A percentile compares a stretch with the other conserved stretches of the same genome.
Evolutionary conservation across 2,113 vertebrate genomes (phyloP).

Genomic region (Uropsilus gracilis): DNA sequence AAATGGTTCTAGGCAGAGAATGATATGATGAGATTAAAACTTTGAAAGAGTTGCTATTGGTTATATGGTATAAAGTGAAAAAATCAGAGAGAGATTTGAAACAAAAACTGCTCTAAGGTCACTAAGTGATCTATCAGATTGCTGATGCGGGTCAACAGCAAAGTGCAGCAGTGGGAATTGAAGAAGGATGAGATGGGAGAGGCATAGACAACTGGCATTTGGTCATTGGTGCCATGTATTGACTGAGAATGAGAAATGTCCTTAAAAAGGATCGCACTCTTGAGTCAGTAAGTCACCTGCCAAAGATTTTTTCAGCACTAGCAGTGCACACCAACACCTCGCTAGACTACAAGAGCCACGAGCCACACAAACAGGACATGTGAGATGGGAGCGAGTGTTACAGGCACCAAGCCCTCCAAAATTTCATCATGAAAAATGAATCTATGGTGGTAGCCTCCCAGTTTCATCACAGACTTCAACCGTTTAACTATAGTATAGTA

Average conservation of each 20-base stretch:
- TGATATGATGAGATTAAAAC: neutral
- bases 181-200: neutral
- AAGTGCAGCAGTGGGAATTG: neutral
- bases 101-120: neutral
- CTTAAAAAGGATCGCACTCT: neutral
- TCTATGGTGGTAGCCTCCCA: neutral
- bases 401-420: neutral
- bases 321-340: neutral
- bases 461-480: neutral
- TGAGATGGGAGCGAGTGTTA: neutral
- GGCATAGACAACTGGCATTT: neutral
- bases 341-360: neutral
- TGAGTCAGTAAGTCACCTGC: neutral
- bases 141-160: neutral
- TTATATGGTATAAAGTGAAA: neutral
- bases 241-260: neutral
- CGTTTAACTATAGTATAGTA: neutral
- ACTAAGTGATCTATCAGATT: neutral
- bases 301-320: neutral
- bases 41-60: neutral
- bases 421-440: neutral
- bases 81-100: neutral
- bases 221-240: neutral
- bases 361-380: fast-evolving
- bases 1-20: neutral